Evolutionary conservation across 2,797 vertebrate species (phyloP), one percentile per base, ranked within the genome.

Genomic region (Pseudochromis fuscus): DNA sequence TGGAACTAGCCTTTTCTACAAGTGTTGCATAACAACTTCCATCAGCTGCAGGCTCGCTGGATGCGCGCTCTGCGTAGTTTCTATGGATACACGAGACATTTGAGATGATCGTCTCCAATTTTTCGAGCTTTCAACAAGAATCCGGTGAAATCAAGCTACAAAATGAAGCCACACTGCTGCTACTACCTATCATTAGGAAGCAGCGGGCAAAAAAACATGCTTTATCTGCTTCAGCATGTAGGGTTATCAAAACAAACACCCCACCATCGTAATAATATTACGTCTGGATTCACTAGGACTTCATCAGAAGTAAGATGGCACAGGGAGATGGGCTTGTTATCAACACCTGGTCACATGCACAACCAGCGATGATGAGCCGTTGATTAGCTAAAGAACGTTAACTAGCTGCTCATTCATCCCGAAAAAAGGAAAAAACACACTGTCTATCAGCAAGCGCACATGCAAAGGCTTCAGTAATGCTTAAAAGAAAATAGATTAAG

Each of bases 1-100:
- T 19, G 67, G 73, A 86, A 86, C 82, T 60, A 74, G 84, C 82
- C 77, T 75, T 93, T 88, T 90, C 82, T 71, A 86, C 85, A 87
- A 72, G 86, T 84, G 88, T 94, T 94, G 85, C 92, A 85, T 94
- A 94, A 94, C 87, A 87, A 90, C 90, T 90, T 91, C 79, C 79
- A 91, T 83, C 87, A 80, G 77, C 72, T 33, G 65, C 64, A 37
- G 65, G 66, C 80, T 84, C 59, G 10, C 31, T 73, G 79, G 73
- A 85, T 77, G 87, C 85, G 83, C 80, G 88, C 81, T 75, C 82
- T 82, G 80, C 84, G 85, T 90, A 79, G 93, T 94, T 94, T 91
- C 93, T 91, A 94, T 94, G 93, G 94, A 89, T 81, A 94, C 93
- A 74, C 79, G 38, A 46, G 64, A 83, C 64, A 86, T 86, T 81